Base-by-base conservation (phyloP, 2,797 vertebrate species). In the Parauchenoglanis punctatus region DNA sequence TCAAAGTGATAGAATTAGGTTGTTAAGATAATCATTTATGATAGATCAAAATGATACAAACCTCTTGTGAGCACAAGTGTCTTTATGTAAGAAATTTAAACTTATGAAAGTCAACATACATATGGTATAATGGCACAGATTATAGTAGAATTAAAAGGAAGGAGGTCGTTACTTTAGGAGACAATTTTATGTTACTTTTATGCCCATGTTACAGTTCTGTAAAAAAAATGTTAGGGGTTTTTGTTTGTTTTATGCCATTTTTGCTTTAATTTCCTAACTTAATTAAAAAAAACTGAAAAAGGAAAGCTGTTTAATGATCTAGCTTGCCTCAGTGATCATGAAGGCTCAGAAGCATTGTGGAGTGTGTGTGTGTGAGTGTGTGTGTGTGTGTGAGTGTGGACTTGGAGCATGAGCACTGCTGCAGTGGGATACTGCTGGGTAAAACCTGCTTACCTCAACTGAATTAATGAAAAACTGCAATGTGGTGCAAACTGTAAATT, bases 371-470 rank as follows among this genome's bases (percentile, higher is more conserved):
- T 61, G 28, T 56, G 28, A 76, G 70, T 75, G 35, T 75, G 68
- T 75, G 52, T 84, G 67, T 56, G 65, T 35, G 85, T 13, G 11
- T 40, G 77, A 44, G 12, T 52, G 10, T 23, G 23, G 63, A 35
- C 44, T 40, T 40, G 28, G n/a, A 75, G 52, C 35, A 87, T 58
- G 25, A 81, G 70, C 68, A 85, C 40, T 85, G 76, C 75, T 68
- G 63, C 44, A 61, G 73, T 78, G 15, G 13, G 44, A 20, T 56
- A 52, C 83, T 87, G 82, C 52, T 84, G 44, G 2, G 54, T 49
- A 8, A 72, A 72, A 88, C 68, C 61, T 88, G 83, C 87, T 63
- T 88, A 88, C 76, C 49, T 80, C n/a, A 73, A 63, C 87, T 49
- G 18, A 76, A 83, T 61, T 40, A 28, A 75, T 44, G 18, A 68